Conservation (phyloP, 2,113 vertebrate genomes). For the Hystrix brachyura region DNA sequence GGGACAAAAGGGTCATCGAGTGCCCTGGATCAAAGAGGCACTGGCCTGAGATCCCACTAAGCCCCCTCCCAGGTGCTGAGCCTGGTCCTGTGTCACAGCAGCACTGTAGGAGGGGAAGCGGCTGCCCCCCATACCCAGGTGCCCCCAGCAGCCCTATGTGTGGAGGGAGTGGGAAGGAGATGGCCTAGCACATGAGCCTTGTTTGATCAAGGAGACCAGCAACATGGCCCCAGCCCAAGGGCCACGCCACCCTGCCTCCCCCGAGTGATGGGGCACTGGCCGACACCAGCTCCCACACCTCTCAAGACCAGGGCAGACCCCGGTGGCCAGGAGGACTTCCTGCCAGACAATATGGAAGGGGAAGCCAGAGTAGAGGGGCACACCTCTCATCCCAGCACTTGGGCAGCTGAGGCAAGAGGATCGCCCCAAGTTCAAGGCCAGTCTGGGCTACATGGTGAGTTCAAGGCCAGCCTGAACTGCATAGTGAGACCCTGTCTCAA, state of each 20-base stretch:
- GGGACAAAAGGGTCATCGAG: neutral
- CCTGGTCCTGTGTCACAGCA: neutral
- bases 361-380: neutral
- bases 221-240: neutral
- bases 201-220: neutral
- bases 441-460: neutral
- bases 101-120: neutral
- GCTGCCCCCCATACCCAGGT: neutral
- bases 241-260: neutral
- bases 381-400: neutral
- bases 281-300: neutral
- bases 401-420: neutral
- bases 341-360: neutral
- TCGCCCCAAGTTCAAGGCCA: neutral
- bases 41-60: neutral
- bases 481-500: neutral
- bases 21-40: neutral
- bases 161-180: neutral
- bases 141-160: neutral
- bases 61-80: neutral
- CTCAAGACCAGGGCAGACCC: neutral
- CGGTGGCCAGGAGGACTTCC: neutral
- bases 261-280: neutral
- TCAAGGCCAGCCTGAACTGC: neutral
- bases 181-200: neutral